Conservation (phyloP, 2,113 vertebrate species). For the Cottus gobio region DNA sequence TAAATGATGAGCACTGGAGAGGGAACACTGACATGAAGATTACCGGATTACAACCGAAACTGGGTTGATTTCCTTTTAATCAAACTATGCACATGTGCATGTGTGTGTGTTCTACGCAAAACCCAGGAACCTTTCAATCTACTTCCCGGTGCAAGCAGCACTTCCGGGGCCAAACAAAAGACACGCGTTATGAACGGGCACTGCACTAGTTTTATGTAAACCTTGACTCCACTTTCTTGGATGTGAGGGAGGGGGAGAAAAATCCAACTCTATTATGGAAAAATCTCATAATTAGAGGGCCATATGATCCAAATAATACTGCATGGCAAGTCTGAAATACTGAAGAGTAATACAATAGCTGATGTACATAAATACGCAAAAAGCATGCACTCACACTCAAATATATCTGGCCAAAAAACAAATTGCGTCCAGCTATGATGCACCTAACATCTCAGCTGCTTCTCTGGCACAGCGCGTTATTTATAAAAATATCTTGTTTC, state of each 20-base stretch:
- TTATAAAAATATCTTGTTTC: conserved; percentile 33
- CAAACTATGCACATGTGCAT: background rate
- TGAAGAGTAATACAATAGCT: conserved; percentile 34
- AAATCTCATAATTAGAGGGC: background rate
- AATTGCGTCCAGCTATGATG: conserved; percentile 19
- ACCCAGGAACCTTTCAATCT: background rate
- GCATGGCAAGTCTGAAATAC: conserved; percentile 38
- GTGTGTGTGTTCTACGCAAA: background rate
- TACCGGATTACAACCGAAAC: conserved; percentile 41
- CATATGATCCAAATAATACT: conserved; percentile 25
- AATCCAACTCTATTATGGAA: background rate
- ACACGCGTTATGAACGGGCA: no score
- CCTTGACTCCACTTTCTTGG: conserved; percentile 35
- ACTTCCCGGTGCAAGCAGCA: background rate
- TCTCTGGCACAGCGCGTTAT: conserved; percentile 6
- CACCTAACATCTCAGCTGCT: background rate
- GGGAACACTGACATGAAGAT: conserved; percentile 23
- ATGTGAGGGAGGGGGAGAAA: conserved; percentile 42
- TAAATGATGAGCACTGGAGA: conserved; percentile 60
- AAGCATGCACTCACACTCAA: conserved; percentile 34
- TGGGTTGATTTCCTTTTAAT: conserved; percentile 19
- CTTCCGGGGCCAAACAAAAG: no score
- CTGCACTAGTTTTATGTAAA: no score
- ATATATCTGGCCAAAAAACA: conserved; percentile 22
- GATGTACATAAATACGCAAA: conserved; percentile 18